Base-by-base conservation (phyloP, 2,113 vertebrate species). In the Oxygymnocypris stewartii region DNA sequence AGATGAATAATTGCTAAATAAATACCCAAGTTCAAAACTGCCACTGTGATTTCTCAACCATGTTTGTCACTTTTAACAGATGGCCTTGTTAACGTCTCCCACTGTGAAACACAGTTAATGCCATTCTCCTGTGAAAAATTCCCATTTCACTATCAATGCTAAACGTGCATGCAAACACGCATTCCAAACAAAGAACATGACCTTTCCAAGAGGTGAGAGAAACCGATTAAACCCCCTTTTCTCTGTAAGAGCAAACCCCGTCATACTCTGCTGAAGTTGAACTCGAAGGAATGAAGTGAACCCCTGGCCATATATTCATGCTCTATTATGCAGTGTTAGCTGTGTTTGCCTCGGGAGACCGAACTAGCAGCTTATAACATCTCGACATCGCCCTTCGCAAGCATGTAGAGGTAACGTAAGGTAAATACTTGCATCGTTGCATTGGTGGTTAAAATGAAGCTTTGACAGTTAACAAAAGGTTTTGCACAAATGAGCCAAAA, bases 241-340 rank as follows among this genome's bases (percentile, higher is more conserved):
- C 40, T 88, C 23, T 84, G 54, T 87, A 87, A 90, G 85, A 87
- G n/a, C n/a, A n/a, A n/a, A n/a, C n/a, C n/a, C n/a, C n/a, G n/a
- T n/a, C n/a, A n/a, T n/a, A n/a, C n/a, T n/a, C n/a, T n/a, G n/a
- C n/a, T n/a, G n/a, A n/a, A n/a, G n/a, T n/a, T n/a, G n/a, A n/a
- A n/a, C n/a, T n/a, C n/a, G n/a, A n/a, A n/a, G n/a, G n/a, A n/a
- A n/a, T n/a, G n/a, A n/a, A n/a, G n/a, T n/a, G n/a, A n/a, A n/a
- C n/a, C n/a, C n/a, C n/a, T n/a, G n/a, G n/a, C n/a, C n/a, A n/a
- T n/a, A n/a, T n/a, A n/a, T n/a, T n/a, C n/a, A n/a, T n/a, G n/a
- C n/a, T n/a, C n/a, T n/a, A n/a, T n/a, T n/a, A n/a, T n/a, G n/a
- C n/a, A n/a, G n/a, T n/a, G n/a, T n/a, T n/a, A n/a, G n/a, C n/a